phyloP scores from a whole-genome alignment of 2,888 invertebrate genomes.

The Tridacna crocea region DNA sequence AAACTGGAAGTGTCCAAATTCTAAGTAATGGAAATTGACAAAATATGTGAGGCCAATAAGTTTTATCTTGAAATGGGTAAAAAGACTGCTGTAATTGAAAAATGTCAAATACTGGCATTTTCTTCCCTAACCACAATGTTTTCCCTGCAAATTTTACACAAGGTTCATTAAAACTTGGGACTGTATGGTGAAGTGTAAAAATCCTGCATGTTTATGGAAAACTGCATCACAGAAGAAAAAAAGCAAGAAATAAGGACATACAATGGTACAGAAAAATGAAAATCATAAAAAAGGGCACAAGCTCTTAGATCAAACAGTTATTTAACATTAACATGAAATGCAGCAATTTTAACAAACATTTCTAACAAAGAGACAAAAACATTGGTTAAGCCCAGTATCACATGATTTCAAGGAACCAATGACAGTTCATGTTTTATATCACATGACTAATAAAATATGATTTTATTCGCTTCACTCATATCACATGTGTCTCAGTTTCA shows the following conservation, averaged over 20 bases:
- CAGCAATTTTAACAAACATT: conserved; percentile 21
- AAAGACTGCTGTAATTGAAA: not conserved
- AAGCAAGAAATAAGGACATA: too few species aligned
- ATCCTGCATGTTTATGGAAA: too few species aligned
- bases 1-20: too few species aligned
- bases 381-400: conserved; percentile 32
- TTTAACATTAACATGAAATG: conserved; percentile 10
- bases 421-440: conserved; percentile 48
- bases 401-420: conserved; percentile 46
- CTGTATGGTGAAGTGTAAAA: too few species aligned
- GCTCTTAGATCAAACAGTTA: not conserved
- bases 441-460: conserved; percentile 48
- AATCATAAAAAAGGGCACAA: not conserved
- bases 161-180: too few species aligned
- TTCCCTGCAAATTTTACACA: not conserved
- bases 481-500: conserved; percentile 40
- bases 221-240: too few species aligned
- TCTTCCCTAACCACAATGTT: not conserved
- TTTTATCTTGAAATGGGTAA: too few species aligned
- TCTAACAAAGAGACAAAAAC: conserved; percentile 24
- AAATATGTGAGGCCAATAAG: too few species aligned
- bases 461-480: conserved; percentile 44
- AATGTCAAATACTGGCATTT: not conserved
- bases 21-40: too few species aligned
- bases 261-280: too few species aligned